Evolutionary conservation across 2,113 vertebrate species (phyloP), one percentile per base, ranked within the genome.

Genomic region (Siphamia tubifer): DNA sequence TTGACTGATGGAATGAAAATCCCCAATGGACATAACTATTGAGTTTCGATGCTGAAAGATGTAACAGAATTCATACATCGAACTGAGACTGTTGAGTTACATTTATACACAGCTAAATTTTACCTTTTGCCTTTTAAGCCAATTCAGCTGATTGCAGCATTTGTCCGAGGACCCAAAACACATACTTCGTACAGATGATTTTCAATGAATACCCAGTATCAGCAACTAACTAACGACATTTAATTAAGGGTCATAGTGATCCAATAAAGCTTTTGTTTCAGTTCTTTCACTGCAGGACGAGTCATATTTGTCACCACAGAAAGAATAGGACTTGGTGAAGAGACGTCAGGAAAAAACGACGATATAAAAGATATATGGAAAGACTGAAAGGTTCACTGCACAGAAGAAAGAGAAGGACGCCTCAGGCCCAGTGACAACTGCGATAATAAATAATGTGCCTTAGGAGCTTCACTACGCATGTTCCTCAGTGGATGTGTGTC

Each of bases 321-420:
- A 15, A 55, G 27, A 1, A n/a, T n/a, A n/a, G 3, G 7, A 64
- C 54, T 23, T 0, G 21, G 51, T 19, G 34, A 61, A 38, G 24
- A 54, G 47, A 51, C 27, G 36, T 38, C 6, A 1, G 13, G 6
- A 47, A 32, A 13, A 68, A 57, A 44, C 28, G 8, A 48, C 36
- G 42, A 68, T 66, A 57, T 35, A 31, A 6, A 28, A 78, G 53
- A 77, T 19, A 21, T 38, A 66, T 62, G 51, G 35, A 65, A 49
- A 71, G 52, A 62, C 51, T 27, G 19, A 48, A 35, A 51, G 40
- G 51, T 36, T 10, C 30, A 62, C 2, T 12, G 8, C 48, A 35
- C 28, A 38, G 36, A 5, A 1, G 48, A 71, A 49, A 48, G 48
- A 66, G 15, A 47, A 20, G 25, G 40, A 55, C 15, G 17, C 42